phyloP scores from a whole-genome alignment of 1,140 invertebrate species.

The Zophobas atratus region DNA sequence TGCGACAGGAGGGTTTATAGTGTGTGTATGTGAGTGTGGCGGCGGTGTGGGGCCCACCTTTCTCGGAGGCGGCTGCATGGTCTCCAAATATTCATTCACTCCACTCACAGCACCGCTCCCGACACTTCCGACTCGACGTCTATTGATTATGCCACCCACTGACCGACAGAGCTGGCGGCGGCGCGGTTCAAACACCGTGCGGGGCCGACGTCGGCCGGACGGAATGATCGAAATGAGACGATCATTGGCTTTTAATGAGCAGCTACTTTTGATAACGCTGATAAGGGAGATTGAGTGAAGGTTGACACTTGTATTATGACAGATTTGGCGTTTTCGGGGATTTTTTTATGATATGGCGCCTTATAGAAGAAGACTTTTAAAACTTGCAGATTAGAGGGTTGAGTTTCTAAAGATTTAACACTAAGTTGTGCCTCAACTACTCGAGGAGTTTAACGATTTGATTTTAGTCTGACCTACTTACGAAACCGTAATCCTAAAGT shows the following conservation, averaged over 20 bases:
- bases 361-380: too few relatives aligned
- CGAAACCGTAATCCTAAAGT: too few relatives aligned
- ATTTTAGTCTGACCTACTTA: too few relatives aligned
- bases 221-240: conserved; percentile 18
- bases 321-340: not conserved
- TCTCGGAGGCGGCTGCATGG: conserved; percentile 83
- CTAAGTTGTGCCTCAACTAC: too few relatives aligned
- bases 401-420: too few relatives aligned
- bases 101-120: conserved; percentile 52
- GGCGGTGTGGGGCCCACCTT: conserved; percentile 72
- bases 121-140: conserved; percentile 50
- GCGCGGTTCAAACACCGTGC: conserved; percentile 43
- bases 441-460: too few relatives aligned
- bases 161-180: conserved; percentile 52
- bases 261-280: not conserved
- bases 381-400: too few relatives aligned
- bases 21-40: not conserved
- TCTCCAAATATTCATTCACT: conserved; percentile 63
- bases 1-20: not conserved
- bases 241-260: not conserved
- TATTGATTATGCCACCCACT: conserved; percentile 58
- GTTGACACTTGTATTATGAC: conserved; percentile 5
- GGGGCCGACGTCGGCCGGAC: not conserved
- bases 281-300: not conserved
- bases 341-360: too few relatives aligned